Evolutionary conservation across 2,888 invertebrate genomes (phyloP), one percentile per base, ranked within the genome.

Genomic region (Iphiclides podalirius): DNA sequence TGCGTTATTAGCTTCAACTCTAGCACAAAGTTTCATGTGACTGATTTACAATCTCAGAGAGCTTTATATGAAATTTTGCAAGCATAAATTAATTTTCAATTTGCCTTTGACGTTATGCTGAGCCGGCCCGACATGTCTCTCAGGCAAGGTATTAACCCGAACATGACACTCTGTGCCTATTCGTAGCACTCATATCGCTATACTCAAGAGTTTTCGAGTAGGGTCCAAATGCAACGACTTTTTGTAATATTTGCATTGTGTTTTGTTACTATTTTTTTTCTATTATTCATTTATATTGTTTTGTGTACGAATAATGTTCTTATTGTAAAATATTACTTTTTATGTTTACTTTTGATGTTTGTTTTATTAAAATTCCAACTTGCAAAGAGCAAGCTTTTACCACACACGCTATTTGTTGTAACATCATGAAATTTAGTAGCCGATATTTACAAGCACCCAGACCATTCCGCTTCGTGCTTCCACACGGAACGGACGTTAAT

Each of bases 1-100:
- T 26, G 8, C 26, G 33, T 34, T 38, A 38, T 42, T 47, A 47
- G 47, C 38, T 23, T 39, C 37, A 42, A 50, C 48, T 51, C 52
- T 36, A 45, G 49, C 46, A 52, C 61, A 63, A 63, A 65, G 66
- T 63, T 63, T 58, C 58, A 55, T 64, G 64, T 63, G 65, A 66
- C 59, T 69, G 71, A 73, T 75, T 77, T 75, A 73, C 73, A 75
- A 68, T 73, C 70, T 72, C 67, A 57, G 64, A 67, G 64, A 72
- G 70, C 71, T 72, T 66, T 64, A 66, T 70, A 75, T 70, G 75
- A 77, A 79, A 83, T 80, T 81, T 80, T 73, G 73, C 62, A 65
- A 69, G 78, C 84, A 84, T 87, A 87, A 86, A 87, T 87, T 87
- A 88, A 84, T 85, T 88, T 88, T 86, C 87, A 86, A 87, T 88